These are phyloP conservation scores for Rhincodon typus DNA, from an alignment of 2,797 vertebrate species.

Conservation along the genomic window DNA sequence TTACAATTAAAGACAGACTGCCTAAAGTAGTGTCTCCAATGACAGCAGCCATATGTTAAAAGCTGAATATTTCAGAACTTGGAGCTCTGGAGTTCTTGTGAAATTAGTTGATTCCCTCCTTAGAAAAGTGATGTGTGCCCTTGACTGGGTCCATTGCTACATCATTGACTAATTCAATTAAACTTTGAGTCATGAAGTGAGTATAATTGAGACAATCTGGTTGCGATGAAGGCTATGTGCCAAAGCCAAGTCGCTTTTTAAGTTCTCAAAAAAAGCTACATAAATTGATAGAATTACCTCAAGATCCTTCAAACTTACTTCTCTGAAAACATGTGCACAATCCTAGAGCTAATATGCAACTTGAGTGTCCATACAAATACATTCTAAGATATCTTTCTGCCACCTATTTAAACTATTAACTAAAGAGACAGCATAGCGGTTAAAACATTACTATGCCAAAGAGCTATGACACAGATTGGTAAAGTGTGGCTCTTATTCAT, in stretches of 20 bases:
- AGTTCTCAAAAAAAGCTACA: background rate
- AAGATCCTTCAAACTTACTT: constrained; percentile 3
- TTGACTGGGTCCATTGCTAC: constrained; percentile 13
- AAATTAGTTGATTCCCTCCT: background rate
- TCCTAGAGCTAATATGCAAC: background rate
- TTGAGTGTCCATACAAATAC: background rate
- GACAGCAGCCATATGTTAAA: background rate
- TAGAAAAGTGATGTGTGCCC: constrained; percentile 14
- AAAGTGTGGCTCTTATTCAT: background rate
- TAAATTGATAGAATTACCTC: background rate
- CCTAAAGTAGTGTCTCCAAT: background rate
- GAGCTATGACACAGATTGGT: background rate
- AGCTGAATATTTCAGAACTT: constrained; percentile 15
- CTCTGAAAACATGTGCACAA: background rate
- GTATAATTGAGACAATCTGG: constrained; percentile 17
- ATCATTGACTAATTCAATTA: constrained; percentile 33
- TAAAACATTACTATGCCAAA: background rate
- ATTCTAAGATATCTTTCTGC: background rate
- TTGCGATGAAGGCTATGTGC: constrained; percentile 18
- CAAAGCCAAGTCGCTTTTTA: constrained; percentile 13
- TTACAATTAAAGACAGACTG: background rate
- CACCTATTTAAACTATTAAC: background rate
- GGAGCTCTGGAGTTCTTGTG: background rate
- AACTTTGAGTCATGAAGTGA: constrained; percentile 30
- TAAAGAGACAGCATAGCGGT: background rate